Conservation (phyloP, 2,797 vertebrate genomes). For the Podargus strigoides region DNA sequence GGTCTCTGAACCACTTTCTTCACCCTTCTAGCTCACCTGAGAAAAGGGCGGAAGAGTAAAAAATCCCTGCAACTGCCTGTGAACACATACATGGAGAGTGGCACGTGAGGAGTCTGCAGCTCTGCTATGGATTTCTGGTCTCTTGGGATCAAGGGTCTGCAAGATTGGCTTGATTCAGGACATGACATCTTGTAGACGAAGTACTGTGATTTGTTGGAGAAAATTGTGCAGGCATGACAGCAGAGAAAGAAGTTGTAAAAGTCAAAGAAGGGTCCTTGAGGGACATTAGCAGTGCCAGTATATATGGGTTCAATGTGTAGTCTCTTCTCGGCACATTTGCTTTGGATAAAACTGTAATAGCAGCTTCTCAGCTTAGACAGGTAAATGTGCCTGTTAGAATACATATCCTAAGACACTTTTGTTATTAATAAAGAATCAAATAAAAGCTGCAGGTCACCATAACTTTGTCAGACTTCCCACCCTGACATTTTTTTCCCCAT, state of each 20-base stretch:
- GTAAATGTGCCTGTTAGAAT: neutral
- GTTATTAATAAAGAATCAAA: neutral
- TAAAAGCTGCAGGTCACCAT: neutral
- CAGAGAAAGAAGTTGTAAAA: neutral
- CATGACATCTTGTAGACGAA: neutral
- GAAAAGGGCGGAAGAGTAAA: neutral
- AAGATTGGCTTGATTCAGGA: neutral
- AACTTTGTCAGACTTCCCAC: neutral
- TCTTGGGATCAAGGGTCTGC: neutral
- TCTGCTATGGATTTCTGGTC: neutral
- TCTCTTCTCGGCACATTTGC: neutral
- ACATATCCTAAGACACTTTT: neutral
- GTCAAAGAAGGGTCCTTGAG: neutral
- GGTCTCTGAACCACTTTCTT: neutral
- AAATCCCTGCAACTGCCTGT: neutral
- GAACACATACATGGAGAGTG: rapidly evolving
- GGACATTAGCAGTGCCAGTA: neutral
- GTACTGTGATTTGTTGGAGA: neutral
- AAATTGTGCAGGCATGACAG: neutral
- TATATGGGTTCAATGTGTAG: rapidly evolving
- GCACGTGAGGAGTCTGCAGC: neutral
- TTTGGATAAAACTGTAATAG: neutral
- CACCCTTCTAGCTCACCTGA: neutral
- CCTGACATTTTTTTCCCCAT: neutral
- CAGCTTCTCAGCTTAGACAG: neutral